phyloP scores from a whole-genome alignment of 1,140 invertebrate species.

The Acyrthosiphon pisum region DNA sequence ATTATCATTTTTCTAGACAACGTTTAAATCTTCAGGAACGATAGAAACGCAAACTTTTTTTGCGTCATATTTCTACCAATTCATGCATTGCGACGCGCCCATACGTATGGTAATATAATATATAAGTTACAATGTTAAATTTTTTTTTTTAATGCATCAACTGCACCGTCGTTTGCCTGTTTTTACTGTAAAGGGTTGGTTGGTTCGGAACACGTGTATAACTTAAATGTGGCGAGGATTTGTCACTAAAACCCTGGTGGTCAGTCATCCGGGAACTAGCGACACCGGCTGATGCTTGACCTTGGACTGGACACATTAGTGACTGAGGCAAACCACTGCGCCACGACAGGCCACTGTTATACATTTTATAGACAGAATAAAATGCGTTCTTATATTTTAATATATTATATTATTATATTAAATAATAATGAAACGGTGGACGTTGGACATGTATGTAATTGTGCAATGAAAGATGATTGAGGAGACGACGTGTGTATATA shows the following conservation, averaged over 20 bases:
- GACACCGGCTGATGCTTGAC: too few relatives aligned
- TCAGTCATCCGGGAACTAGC: too few relatives aligned
- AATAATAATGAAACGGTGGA: too few relatives aligned
- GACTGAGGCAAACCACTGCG: too few relatives aligned
- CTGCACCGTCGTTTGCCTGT: too few relatives aligned
- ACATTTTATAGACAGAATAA: background rate
- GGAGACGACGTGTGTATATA: background rate
- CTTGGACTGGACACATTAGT: too few relatives aligned
- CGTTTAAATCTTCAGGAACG: background rate
- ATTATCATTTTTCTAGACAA: background rate
- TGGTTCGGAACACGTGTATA: too few relatives aligned
- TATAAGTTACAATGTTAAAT: background rate
- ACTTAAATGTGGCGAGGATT: too few relatives aligned
- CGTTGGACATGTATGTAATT: background rate
- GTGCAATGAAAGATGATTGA: conserved; percentile 9
- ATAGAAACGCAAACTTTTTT: background rate
- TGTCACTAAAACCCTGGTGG: too few relatives aligned
- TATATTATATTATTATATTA: background rate
- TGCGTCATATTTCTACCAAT: background rate
- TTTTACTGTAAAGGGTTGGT: too few relatives aligned
- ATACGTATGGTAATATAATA: background rate
- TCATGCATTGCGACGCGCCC: background rate
- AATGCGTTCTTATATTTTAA: background rate
- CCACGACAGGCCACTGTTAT: background rate
- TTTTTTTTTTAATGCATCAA: too few relatives aligned